These are phyloP conservation scores for Liasis olivaceus DNA, from an alignment of 2,797 vertebrate genomes.

Conservation along the genomic window DNA sequence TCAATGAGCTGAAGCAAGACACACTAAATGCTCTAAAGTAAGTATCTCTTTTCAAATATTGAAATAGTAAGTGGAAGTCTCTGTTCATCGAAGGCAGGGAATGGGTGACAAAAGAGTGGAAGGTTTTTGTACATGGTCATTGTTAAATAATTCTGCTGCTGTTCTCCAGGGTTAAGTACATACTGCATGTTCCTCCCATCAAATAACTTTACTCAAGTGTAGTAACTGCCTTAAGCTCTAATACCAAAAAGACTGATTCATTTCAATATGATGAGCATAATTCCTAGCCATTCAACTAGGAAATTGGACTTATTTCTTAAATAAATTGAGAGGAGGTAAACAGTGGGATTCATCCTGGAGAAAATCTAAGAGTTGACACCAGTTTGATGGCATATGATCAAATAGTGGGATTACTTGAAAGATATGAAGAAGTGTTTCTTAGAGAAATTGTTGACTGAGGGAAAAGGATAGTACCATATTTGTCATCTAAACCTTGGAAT, in stretches of 20 bases:
- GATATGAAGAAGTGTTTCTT: neutral
- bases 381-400: neutral
- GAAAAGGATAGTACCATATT: neutral
- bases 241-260: neutral
- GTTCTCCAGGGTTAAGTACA: neutral
- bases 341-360: neutral
- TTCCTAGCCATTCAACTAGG: neutral
- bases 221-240: neutral
- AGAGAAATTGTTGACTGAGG: neutral
- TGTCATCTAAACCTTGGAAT: neutral
- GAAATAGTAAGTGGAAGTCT: neutral
- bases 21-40: conserved; percentile 97
- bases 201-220: neutral
- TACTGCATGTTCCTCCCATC: neutral
- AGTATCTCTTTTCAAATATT: conserved; percentile 56
- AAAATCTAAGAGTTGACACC: neutral
- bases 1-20: conserved; percentile 97
- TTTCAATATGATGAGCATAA: neutral
- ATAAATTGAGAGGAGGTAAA: neutral
- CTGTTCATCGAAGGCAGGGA: neutral
- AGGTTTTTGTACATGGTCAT: neutral
- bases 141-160: neutral
- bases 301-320: neutral
- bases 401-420: neutral
- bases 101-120: neutral